phyloP scores from a whole-genome alignment of 2,888 invertebrate genomes.

The Tryphoninae sp. region DNA sequence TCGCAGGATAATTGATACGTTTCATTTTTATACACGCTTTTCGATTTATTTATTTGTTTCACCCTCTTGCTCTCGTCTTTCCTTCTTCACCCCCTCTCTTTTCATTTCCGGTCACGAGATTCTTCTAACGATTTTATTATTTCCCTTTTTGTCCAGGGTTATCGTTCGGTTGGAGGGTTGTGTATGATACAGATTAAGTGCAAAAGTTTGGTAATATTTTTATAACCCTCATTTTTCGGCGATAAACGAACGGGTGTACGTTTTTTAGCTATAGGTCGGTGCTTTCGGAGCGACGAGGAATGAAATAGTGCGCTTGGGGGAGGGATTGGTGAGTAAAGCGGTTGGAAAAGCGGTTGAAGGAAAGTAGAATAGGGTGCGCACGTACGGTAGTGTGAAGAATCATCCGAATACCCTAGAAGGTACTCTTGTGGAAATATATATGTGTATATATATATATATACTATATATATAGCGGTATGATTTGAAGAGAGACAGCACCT shows the following conservation, averaged over 20 bases:
- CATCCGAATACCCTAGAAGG: background rate
- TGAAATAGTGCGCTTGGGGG: background rate
- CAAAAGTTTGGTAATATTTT: too few species aligned
- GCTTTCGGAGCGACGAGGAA: background rate
- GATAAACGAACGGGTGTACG: background rate
- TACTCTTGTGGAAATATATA: constrained; percentile 7
- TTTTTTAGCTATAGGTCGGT: background rate
- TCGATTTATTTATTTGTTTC: background rate
- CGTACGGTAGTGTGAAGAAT: constrained; percentile 2
- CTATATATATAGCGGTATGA: background rate
- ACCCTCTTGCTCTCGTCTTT: background rate
- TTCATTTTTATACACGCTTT: constrained; percentile 9
- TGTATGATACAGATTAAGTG: background rate
- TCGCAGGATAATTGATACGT: background rate
- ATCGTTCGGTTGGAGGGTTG: too few species aligned
- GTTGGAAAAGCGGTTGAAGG: background rate
- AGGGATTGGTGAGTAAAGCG: background rate
- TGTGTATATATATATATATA: background rate
- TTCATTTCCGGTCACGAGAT: background rate
- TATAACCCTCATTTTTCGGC: background rate
- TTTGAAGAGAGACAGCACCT: constrained; percentile 30
- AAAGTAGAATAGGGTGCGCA: background rate
- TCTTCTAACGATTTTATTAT: background rate
- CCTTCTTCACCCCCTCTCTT: too few species aligned
- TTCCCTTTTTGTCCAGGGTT: background rate